Evolutionary conservation across 2,888 invertebrate genomes (phyloP), one percentile per base, ranked within the genome.

Genomic region (Orthonevra nobilis): DNA sequence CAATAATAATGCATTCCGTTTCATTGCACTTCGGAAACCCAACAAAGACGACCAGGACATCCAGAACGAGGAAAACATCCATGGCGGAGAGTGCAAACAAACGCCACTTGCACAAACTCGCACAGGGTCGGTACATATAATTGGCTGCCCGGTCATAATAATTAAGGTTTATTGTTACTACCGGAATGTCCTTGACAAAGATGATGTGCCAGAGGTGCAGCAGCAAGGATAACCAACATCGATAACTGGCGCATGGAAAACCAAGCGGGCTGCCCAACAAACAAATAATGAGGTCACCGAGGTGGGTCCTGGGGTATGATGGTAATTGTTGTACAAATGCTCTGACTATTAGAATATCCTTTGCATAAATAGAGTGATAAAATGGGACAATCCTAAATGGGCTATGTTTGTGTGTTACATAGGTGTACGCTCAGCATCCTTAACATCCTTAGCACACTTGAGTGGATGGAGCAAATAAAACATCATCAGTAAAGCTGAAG

Each of bases 121-220:
- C 50, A 26, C 30, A 6, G 30, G n/a, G n/a, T n/a, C n/a, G n/a
- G n/a, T 26, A 38, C 23, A 32, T 30, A 66, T 73, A 73, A 79
- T 73, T 79, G 73, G 79, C 72, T 79, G 23, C 79, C 68, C 73
- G 79, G 79, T 68, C 79, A 73, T 79, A 79, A 79, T 79, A 79
- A 79, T 79, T 79, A 79, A 79, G 61, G 73, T 79, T 79, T 79
- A 79, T 79, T 79, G 68, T 73, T 73, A 79, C 68, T 68, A 63
- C 73, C 79, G 73, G 72, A 54, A 66, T 79, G 79, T 73, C 79
- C 79, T 79, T 79, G 79, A 79, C 79, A 79, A 68, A 79, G 79
- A 79, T 79, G 79, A 79, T 72, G 56, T 34, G 60, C 66, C 5
- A 38, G 12, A 1, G 5, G 38, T 9, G 38, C 3, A 2, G 28